Evolutionary conservation across 2,113 vertebrate genomes (phyloP).

Genomic region (Oreochromis aureus): DNA sequence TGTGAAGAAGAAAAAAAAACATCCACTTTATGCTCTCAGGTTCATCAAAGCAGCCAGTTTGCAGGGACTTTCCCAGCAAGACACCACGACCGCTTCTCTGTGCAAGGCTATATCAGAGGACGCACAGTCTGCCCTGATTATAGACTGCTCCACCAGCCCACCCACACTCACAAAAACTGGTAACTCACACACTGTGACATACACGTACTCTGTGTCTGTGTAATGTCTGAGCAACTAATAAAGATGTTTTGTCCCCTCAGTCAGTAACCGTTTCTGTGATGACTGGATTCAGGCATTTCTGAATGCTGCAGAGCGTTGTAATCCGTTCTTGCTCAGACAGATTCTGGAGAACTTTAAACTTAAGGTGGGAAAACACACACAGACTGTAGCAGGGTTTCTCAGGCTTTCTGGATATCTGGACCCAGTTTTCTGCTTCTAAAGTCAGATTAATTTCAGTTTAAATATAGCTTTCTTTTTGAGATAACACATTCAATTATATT

Average conservation of each 20-base stretch:
- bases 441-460: neutral
- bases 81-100: slow-evolving; percentile 79
- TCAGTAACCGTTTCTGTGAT: slow-evolving; percentile 92
- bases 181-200: slow-evolving; percentile 33
- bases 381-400: neutral
- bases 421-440: neutral
- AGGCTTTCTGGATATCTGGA: neutral
- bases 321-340: slow-evolving; percentile 91
- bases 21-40: slow-evolving; percentile 60
- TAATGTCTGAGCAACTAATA: neutral
- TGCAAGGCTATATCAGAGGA: slow-evolving; percentile 84
- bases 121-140: slow-evolving; percentile 69
- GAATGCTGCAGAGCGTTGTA: slow-evolving; percentile 83
- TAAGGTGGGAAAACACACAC: slow-evolving; percentile 74
- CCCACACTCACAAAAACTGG: slow-evolving; percentile 81
- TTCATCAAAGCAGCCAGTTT: slow-evolving; percentile 91
- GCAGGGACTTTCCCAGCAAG: slow-evolving; percentile 90
- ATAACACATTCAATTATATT: neutral
- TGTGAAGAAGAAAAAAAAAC: neutral
- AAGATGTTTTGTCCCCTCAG: slow-evolving; percentile 56
- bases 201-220: neutral
- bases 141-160: slow-evolving; percentile 79
- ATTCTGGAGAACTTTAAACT: slow-evolving; percentile 98
- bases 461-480: rapidly evolving
- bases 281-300: slow-evolving; percentile 94